Evolutionary conservation across 2,888 invertebrate species (phyloP), one percentile per base, ranked within the genome.

Genomic region (Leptopilina myrica): DNA sequence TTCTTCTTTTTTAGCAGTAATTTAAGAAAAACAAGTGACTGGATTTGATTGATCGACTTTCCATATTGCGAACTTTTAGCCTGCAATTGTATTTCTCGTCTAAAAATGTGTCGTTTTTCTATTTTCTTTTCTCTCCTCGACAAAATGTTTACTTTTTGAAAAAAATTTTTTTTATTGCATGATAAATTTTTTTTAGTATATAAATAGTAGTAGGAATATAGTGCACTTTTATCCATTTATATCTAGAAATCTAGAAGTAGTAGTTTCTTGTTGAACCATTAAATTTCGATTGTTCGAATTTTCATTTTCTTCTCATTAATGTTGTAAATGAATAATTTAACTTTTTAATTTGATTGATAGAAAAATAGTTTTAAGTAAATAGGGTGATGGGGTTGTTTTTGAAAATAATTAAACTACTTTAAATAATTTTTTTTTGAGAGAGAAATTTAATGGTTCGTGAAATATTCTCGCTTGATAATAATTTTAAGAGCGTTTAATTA

Each of bases 1-100:
- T 62, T 62, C 12, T 62, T 62, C 6, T 62, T 59, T 33, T 62
- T 62, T 77, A 59, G 40, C 46, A 73, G 7, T 73, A 11, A 56
- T 49, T 66, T 11, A 73, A n/a, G 46, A 11, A 69, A 69, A 79
- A 76, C 53, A 79, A 76, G 64, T 79, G 69, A 43, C 9, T 49
- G 64, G 64, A 79, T 15, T n/a, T n/a, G 14, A 33, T 14, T 73
- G 26, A 67, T 11, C n/a, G n/a, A 26, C 33, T 33, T 73, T 73
- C 9, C 15, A 49, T 7, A 49, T 7, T 49, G 49, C 49, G 14
- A 12, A 26, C 20, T 20, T 5, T 26, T 46, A 67, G 73, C 73
- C 64, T 73, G 56, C 62, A 76, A 43, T n/a, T n/a, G 7, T 12
- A 64, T 40, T 56, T 64, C 59, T 11, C 49, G 11, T 64, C 20